Conservation (phyloP, 2,113 vertebrate species). For the Actinemys pallida region DNA sequence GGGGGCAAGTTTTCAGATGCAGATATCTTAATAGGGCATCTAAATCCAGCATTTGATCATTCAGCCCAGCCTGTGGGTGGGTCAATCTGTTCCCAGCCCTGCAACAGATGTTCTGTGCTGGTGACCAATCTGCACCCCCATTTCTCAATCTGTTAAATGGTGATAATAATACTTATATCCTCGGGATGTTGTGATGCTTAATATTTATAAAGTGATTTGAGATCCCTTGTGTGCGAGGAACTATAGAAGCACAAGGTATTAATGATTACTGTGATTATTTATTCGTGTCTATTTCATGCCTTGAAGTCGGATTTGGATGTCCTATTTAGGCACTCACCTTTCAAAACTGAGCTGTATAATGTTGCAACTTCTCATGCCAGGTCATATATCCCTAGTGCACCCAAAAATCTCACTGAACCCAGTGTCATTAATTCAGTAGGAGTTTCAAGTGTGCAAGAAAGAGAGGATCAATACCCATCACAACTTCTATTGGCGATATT, state of each 20-base stretch:
- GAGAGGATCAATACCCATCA: background rate
- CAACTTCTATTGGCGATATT: background rate
- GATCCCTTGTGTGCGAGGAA: background rate
- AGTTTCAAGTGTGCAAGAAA: background rate
- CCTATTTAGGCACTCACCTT: background rate
- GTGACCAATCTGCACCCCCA: conserved; percentile 34
- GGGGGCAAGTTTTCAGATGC: background rate
- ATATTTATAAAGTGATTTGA: conserved; percentile 48
- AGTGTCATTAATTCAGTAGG: background rate
- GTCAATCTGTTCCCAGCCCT: background rate
- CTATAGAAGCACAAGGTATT: background rate
- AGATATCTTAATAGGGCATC: background rate
- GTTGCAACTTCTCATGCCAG: background rate
- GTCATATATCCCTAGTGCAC: background rate
- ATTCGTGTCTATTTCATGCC: background rate
- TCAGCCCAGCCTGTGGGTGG: background rate
- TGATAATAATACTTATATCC: conserved; percentile 5
- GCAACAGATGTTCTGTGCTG: conserved; percentile 52
- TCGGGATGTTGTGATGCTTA: background rate
- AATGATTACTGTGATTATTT: conserved; percentile 21
- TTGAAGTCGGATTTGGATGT: background rate
- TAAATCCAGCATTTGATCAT: rapidly evolving
- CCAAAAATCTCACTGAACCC: background rate
- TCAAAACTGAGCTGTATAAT: background rate
- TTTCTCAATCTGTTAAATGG: conserved; percentile 56